These are phyloP conservation scores for Lophochroa leadbeateri DNA, from an alignment of 2,113 vertebrate genomes.

Conservation along the genomic window DNA sequence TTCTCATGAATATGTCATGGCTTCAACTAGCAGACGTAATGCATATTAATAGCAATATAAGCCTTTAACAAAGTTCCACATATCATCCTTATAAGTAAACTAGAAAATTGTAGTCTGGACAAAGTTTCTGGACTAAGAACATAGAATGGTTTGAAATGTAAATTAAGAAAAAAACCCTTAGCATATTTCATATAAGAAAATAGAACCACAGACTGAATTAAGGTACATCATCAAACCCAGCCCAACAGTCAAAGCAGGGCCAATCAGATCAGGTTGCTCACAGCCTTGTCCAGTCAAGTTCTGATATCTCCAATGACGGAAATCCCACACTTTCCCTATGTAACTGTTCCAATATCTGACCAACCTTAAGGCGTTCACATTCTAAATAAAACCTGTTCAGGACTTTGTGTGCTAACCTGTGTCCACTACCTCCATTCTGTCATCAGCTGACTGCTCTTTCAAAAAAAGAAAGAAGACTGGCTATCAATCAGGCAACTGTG, in stretches of 20 bases:
- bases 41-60: background rate
- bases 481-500: background rate
- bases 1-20: background rate
- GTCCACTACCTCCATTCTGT: no score
- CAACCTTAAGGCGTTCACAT: rapidly evolving
- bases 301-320: background rate
- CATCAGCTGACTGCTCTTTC: background rate
- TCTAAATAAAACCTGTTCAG: background rate
- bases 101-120: background rate
- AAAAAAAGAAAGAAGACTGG: background rate
- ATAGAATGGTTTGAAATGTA: background rate
- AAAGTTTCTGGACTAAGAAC: background rate
- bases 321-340: background rate
- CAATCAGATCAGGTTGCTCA: background rate
- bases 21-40: background rate
- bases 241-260: background rate
- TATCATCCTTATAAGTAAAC: background rate
- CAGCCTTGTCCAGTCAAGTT: background rate
- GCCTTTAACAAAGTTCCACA: background rate
- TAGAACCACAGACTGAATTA: background rate
- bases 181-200: background rate
- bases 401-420: background rate
- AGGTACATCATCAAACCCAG: background rate
- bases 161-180: background rate
- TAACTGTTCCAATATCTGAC: background rate